These are phyloP conservation scores for Cygnus buccinator DNA, from an alignment of 2,113 vertebrate genomes.

Conservation along the genomic window DNA sequence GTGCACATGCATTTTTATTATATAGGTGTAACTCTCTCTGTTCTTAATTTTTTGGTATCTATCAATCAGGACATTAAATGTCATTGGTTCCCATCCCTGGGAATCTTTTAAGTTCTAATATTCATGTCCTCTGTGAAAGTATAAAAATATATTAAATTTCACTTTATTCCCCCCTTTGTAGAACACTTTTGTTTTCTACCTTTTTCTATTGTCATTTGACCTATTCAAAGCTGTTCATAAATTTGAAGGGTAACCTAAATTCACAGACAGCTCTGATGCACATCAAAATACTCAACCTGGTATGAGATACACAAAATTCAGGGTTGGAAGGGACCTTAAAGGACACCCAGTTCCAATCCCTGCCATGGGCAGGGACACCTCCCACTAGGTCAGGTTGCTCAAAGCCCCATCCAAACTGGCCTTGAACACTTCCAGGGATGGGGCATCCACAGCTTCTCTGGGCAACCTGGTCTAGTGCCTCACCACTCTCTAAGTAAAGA, in stretches of 20 bases:
- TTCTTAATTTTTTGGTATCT: background rate
- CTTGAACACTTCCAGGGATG: no score
- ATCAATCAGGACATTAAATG: background rate
- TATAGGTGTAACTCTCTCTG: background rate
- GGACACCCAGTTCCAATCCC: no score
- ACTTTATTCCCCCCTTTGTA: background rate
- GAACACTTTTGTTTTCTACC: background rate
- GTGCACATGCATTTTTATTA: background rate
- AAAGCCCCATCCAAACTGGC: no score
- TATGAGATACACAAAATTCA: background rate
- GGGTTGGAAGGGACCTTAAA: no score
- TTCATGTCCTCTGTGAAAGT: background rate
- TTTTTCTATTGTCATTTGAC: background rate
- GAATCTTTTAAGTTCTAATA: background rate
- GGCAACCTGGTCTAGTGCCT: no score
- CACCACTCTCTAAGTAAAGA: no score
- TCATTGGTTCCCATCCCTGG: background rate
- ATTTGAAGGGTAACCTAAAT: background rate
- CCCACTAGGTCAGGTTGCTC: no score
- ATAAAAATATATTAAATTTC: background rate
- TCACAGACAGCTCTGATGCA: background rate
- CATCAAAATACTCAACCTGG: background rate
- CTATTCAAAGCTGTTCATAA: background rate
- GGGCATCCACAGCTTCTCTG: no score
- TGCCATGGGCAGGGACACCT: no score